These are phyloP conservation scores for Eptesicus fuscus DNA, from an alignment of 2,113 vertebrate genomes.

Conservation along the genomic window DNA sequence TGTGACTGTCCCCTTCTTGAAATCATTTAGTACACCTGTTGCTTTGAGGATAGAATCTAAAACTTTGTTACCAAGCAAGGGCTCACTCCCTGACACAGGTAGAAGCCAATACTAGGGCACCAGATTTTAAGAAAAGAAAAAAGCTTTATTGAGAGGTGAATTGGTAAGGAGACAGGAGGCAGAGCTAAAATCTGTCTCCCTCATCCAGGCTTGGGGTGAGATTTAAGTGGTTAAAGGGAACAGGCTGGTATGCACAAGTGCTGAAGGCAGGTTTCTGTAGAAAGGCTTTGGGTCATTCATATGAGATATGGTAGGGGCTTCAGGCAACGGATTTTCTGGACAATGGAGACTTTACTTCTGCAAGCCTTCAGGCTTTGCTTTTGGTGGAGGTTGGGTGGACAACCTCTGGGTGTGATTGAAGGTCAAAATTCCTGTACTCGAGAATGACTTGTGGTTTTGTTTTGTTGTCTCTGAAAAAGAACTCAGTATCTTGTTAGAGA, in stretches of 20 bases:
- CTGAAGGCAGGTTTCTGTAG: background rate
- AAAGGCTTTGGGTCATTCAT: background rate
- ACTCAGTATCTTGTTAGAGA: background rate
- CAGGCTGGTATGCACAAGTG: background rate
- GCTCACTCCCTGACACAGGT: background rate
- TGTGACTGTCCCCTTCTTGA: background rate
- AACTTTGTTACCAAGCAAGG: background rate
- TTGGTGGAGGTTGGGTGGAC: background rate
- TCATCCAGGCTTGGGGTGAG: background rate
- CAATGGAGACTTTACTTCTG: background rate
- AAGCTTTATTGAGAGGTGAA: background rate
- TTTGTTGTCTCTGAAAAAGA: background rate
- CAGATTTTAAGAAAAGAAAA: background rate
- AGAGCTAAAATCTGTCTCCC: background rate
- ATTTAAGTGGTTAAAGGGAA: background rate
- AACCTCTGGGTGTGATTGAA: background rate
- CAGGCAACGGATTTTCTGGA: background rate
- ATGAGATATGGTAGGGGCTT: background rate
- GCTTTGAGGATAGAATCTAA: background rate
- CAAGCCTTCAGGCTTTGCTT: background rate
- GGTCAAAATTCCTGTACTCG: background rate
- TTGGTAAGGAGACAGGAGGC: background rate
- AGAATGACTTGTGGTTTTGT: background rate
- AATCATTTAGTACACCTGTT: background rate
- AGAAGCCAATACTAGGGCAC: background rate